These are phyloP conservation scores for Pipistrellus kuhlii DNA, from an alignment of 2,797 vertebrate species.

Conservation along the genomic window DNA sequence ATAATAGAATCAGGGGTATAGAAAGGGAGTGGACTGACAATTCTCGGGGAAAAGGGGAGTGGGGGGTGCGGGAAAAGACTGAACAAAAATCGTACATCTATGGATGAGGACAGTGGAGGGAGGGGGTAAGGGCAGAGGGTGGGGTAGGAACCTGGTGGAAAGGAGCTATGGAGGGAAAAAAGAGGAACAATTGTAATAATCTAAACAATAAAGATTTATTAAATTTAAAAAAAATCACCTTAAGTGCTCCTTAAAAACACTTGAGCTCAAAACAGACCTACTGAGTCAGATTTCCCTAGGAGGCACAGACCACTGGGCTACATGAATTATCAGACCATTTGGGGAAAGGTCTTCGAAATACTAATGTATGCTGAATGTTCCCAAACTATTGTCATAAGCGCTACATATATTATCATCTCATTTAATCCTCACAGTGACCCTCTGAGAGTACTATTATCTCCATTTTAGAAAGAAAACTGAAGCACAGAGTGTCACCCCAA, in stretches of 20 bases:
- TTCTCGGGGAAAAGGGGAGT: too few relatives aligned
- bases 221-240: too few relatives aligned
- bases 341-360: neutral
- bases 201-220: too few relatives aligned
- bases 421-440: neutral
- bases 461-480: constrained; percentile 42
- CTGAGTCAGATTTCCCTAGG: neutral
- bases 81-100: too few relatives aligned
- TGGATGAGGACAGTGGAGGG: too few relatives aligned
- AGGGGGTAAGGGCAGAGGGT: too few relatives aligned
- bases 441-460: neutral
- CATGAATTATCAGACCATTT: neutral
- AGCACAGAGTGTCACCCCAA: neutral
- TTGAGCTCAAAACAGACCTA: neutral
- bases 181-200: too few relatives aligned
- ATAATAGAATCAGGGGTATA: too few relatives aligned
- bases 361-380: neutral
- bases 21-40: too few relatives aligned
- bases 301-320: neutral
- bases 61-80: too few relatives aligned
- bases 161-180: too few relatives aligned
- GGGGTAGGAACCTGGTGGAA: too few relatives aligned
- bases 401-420: neutral
- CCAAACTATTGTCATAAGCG: neutral
- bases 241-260: neutral